Evolutionary conservation across 1,140 invertebrate genomes (phyloP).

Genomic region (Globodera rostochiensis): DNA sequence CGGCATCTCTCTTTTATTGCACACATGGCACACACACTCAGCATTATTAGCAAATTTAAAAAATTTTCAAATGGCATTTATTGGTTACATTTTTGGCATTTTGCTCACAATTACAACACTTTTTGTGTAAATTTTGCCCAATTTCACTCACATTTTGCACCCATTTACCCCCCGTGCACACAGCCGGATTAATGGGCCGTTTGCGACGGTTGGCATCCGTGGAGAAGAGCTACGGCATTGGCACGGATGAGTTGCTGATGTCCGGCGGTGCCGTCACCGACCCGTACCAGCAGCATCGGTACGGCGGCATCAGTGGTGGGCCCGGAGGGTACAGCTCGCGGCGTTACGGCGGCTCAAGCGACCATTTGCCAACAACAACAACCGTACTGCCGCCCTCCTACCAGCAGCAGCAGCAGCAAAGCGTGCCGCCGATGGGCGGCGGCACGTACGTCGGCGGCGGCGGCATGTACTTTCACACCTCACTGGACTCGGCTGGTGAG

Average conservation of each 20-base stretch:
- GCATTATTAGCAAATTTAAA: neutral
- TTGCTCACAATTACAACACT: neutral
- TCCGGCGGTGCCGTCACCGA: neutral
- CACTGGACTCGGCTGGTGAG: neutral
- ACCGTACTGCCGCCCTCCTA: constrained; percentile 20
- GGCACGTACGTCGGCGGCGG: too few species aligned
- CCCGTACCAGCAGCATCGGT: constrained; percentile 7
- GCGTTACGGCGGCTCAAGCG: neutral
- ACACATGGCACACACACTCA: neutral
- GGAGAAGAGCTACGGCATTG: constrained; percentile 28
- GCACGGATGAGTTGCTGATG: neutral
- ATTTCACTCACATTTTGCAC: neutral
- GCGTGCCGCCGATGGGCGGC: neutral
- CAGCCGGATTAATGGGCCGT: constrained; percentile 26
- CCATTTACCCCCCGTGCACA: neutral
- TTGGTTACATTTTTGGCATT: neutral
- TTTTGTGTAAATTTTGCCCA: constrained; percentile 10
- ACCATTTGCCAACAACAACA: neutral
- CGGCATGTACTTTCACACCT: neutral
- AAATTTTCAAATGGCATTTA: constrained; percentile 13
- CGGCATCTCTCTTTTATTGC: neutral
- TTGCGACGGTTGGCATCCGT: constrained; percentile 31
- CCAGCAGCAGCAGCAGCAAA: constrained; percentile 6
- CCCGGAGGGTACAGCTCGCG: neutral
- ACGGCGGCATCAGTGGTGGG: neutral